Conservation (phyloP, 1,140 invertebrate species). For the Zaprionus nigranus region DNA sequence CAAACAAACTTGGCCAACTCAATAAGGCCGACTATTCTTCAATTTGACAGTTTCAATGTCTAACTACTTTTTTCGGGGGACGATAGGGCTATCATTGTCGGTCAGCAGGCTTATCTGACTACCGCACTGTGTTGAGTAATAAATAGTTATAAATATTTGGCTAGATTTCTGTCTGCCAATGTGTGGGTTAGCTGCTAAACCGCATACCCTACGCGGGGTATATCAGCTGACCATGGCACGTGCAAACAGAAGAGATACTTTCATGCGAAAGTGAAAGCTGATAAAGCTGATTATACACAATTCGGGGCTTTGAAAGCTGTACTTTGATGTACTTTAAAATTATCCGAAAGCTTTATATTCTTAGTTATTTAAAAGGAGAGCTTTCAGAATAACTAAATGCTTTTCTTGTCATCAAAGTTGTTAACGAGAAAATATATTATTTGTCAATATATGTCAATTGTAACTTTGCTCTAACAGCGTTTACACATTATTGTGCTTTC, state of each 20-base stretch:
- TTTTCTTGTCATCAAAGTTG: too few species aligned
- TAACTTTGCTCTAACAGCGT: not conserved
- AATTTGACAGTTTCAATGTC: not conserved
- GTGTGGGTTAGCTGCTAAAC: not conserved
- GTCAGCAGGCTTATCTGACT: slow-evolving; percentile 24
- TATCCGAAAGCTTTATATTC: too few species aligned
- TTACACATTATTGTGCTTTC: not conserved
- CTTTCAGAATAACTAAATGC: too few species aligned
- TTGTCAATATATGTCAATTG: not conserved
- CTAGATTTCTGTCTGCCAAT: not conserved
- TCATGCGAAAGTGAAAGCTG: not conserved
- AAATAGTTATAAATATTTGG: slow-evolving; percentile 9
- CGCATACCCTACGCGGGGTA: not conserved
- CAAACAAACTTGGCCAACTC: not conserved
- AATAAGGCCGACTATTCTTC: slow-evolving; percentile 1
- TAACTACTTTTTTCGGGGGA: not conserved
- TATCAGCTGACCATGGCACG: not conserved
- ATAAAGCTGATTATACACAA: not conserved
- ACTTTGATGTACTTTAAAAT: not conserved
- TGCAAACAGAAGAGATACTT: not conserved
- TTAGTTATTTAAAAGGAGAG: too few species aligned
- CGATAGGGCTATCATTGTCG: slow-evolving; percentile 18
- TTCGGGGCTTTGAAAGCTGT: not conserved
- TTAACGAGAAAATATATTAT: not conserved
- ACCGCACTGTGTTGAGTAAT: slow-evolving; percentile 4